Percentiles rank a stretch among this genome's conserved stretches.
Evolutionary conservation across 2,888 invertebrate genomes (phyloP).

Genomic region (Parnassius glacialis): DNA sequence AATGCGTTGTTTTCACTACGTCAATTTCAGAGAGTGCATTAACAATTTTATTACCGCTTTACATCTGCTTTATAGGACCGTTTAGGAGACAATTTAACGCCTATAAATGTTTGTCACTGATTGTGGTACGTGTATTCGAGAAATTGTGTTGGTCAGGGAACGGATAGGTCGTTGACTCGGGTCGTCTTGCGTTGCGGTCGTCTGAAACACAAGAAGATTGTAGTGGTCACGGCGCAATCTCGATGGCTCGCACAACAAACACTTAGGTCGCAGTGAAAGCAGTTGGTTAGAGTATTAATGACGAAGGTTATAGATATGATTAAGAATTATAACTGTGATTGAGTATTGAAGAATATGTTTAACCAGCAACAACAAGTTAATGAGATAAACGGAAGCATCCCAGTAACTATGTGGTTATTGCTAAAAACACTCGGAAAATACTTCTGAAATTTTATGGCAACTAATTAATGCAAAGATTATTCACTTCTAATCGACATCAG

Average conservation of each 20-base stretch:
- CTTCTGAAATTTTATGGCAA: constrained; percentile 20
- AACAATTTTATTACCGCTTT: constrained; percentile 59
- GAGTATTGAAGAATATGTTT: constrained; percentile 9
- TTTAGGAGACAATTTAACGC: constrained; percentile 64
- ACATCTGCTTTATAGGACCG: constrained; percentile 61
- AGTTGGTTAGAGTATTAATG: constrained; percentile 14
- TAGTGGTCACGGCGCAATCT: constrained; percentile 44
- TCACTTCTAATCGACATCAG: no score
- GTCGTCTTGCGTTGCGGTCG: constrained; percentile 58
- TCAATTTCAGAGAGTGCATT: constrained; percentile 58
- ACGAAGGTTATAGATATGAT: constrained; percentile 9
- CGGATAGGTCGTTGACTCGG: constrained; percentile 63
- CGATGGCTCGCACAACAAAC: constrained; percentile 45
- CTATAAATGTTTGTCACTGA: constrained; percentile 60
- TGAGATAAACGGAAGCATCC: constrained; percentile 11
- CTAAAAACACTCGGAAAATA: constrained; percentile 17
- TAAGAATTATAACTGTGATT: constrained; percentile 8
- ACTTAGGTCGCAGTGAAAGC: constrained; percentile 26
- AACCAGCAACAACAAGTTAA: constrained; percentile 7
- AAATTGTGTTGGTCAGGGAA: constrained; percentile 60
- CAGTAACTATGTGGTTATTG: constrained; percentile 13
- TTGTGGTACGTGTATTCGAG: constrained; percentile 46
- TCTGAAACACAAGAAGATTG: constrained; percentile 67
- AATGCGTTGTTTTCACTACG: constrained; percentile 31
- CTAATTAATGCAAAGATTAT: no score